These are phyloP conservation scores for Coelinius sp. DNA, from an alignment of 2,888 invertebrate species.

Conservation along the genomic window DNA sequence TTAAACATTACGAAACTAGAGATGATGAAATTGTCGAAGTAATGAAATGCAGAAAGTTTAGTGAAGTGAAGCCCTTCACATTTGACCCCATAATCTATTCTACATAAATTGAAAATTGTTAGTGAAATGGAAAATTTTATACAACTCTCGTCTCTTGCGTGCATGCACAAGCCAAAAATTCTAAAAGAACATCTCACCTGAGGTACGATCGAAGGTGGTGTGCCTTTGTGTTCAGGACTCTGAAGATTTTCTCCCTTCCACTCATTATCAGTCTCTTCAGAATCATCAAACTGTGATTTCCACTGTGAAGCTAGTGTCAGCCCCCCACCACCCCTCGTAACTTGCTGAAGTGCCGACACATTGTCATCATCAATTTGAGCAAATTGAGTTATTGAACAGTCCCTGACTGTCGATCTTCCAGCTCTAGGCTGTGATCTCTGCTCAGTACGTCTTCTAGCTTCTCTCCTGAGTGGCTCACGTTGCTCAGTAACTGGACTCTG, in stretches of 20 bases:
- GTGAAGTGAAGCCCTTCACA: neutral
- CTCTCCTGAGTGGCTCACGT: constrained; percentile 66
- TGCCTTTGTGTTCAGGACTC: constrained; percentile 71
- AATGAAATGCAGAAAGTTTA: neutral
- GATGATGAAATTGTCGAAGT: neutral
- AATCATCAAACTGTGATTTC: constrained; percentile 97
- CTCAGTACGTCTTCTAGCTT: constrained; percentile 62
- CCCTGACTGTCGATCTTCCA: constrained; percentile 75
- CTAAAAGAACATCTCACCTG: constrained; percentile 64
- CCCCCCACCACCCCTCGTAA: constrained; percentile 87
- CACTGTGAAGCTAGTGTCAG: constrained; percentile 93
- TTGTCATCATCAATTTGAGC: constrained; percentile 95
- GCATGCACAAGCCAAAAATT: too few relatives aligned
- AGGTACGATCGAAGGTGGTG: constrained; percentile 57
- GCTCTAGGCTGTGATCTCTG: constrained; percentile 61
- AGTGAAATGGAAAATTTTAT: too few relatives aligned
- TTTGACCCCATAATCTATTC: neutral
- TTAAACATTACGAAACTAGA: neutral
- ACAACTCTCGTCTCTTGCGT: too few relatives aligned
- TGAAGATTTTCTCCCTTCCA: constrained; percentile 85
- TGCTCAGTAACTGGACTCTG: constrained; percentile 69
- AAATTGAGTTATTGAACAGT: constrained; percentile 90
- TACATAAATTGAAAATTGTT: too few relatives aligned
- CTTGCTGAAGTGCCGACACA: constrained; percentile 89
- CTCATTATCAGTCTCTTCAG: constrained; percentile 94